Conservation (phyloP, 2,888 invertebrate genomes). For the Thymelicus acteon region DNA sequence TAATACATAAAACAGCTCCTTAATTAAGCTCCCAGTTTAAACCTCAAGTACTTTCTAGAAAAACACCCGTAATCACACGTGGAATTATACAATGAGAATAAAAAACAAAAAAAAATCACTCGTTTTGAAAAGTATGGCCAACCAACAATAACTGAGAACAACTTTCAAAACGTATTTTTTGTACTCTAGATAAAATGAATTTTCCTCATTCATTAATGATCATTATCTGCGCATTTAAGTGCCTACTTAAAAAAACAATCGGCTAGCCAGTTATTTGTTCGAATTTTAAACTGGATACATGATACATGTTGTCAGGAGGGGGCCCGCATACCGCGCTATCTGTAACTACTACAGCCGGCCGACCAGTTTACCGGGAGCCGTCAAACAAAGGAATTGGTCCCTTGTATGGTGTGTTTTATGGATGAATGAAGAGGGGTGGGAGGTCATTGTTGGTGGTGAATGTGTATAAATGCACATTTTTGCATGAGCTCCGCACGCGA, state of each 20-base stretch:
- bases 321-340: slow-evolving; percentile 67
- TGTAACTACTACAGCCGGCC: slow-evolving; percentile 63
- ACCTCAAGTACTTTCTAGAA: slow-evolving; percentile 8
- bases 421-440: slow-evolving; percentile 54
- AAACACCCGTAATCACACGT: slow-evolving; percentile 5
- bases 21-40: slow-evolving; percentile 10
- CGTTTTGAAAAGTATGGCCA: slow-evolving; percentile 10
- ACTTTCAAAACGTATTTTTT: background rate
- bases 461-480: slow-evolving; percentile 75
- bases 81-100: background rate
- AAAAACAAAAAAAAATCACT: background rate
- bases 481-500: slow-evolving; percentile 78
- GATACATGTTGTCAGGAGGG: slow-evolving; percentile 70
- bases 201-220: background rate
- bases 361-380: slow-evolving; percentile 65
- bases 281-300: slow-evolving; percentile 68
- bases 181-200: background rate
- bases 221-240: slow-evolving; percentile 17
- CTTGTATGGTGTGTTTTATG: slow-evolving; percentile 60
- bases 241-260: slow-evolving; percentile 31
- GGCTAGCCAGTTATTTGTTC: slow-evolving; percentile 45
- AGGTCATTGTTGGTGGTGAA: slow-evolving; percentile 68
- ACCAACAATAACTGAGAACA: background rate
- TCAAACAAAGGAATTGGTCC: slow-evolving; percentile 53
- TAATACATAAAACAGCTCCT: slow-evolving; percentile 28